phyloP scores from a whole-genome alignment of 2,888 invertebrate species.

The Nemapogon koenigi region DNA sequence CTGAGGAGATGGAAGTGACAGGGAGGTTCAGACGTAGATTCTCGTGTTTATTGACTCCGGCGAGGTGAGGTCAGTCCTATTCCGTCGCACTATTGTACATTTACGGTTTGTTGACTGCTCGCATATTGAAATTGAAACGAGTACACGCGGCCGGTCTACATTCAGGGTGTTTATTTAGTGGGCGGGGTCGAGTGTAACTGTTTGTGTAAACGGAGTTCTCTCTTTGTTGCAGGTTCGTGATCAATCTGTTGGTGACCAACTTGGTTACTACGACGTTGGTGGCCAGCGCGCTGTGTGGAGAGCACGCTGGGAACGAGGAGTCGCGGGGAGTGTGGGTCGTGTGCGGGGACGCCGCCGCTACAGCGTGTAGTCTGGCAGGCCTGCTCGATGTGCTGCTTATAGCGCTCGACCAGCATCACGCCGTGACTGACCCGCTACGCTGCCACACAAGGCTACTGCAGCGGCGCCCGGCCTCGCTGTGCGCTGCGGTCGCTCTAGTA shows the following conservation, averaged over 20 bases:
- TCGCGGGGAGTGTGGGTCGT: slow-evolving; percentile 64
- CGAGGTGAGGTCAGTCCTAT: too few relatives aligned
- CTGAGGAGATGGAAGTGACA: too few relatives aligned
- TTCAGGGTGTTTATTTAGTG: too few relatives aligned
- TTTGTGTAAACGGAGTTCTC: too few relatives aligned
- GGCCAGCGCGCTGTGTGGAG: slow-evolving; percentile 55
- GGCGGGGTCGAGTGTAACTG: too few relatives aligned
- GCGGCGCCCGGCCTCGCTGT: slow-evolving; percentile 47
- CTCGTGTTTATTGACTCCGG: too few relatives aligned
- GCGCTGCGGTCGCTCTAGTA: slow-evolving; percentile 62
- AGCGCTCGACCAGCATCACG: slow-evolving; percentile 62
- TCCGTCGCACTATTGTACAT: too few relatives aligned
- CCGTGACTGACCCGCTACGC: slow-evolving; percentile 57
- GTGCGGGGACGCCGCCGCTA: slow-evolving; percentile 57
- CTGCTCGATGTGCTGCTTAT: slow-evolving; percentile 48
- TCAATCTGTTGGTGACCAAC: slow-evolving; percentile 61
- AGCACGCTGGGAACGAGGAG: slow-evolving; percentile 68
- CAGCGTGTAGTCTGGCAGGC: slow-evolving; percentile 42
- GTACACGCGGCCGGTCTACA: too few relatives aligned
- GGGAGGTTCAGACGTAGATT: too few relatives aligned
- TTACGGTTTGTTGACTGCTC: too few relatives aligned
- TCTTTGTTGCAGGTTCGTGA: slow-evolving; percentile 71
- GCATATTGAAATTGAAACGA: too few relatives aligned
- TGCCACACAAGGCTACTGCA: slow-evolving; percentile 56
- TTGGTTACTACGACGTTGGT: slow-evolving; percentile 54